phyloP scores from a whole-genome alignment of 1,140 invertebrate genomes.

The Pemphigus obesinymphae region DNA sequence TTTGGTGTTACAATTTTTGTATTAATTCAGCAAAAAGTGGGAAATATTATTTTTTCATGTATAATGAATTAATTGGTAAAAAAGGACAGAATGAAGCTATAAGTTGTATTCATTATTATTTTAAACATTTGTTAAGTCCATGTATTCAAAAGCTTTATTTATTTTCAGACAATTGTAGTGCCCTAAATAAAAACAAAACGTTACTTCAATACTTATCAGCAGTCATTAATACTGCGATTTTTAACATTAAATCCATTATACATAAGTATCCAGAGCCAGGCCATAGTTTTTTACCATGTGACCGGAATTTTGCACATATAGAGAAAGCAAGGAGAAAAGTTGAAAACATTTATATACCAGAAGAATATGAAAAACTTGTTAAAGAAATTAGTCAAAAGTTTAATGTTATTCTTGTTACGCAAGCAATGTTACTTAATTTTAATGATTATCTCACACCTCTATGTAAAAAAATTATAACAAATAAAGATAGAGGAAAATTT shows the following conservation, averaged over 20 bases:
- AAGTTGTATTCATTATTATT: background rate
- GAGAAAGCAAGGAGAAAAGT: background rate
- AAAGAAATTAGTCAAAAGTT: background rate
- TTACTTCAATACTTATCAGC: background rate
- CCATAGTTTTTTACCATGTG: background rate
- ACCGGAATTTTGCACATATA: background rate
- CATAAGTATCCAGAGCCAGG: background rate
- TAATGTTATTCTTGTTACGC: background rate
- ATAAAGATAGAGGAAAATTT: background rate
- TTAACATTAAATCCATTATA: background rate
- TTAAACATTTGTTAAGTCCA: background rate
- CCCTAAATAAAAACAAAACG: background rate
- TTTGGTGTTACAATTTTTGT: slow-evolving; percentile 1
- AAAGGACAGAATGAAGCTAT: background rate
- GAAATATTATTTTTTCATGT: slow-evolving; percentile 1
- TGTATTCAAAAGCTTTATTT: background rate
- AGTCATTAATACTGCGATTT: background rate
- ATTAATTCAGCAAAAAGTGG: background rate
- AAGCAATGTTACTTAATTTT: background rate
- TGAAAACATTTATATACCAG: background rate
- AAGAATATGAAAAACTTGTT: background rate
- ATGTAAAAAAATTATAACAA: background rate
- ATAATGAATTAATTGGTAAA: background rate
- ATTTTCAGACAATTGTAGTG: background rate
- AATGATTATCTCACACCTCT: background rate